Evolutionary conservation across 1,140 invertebrate genomes (phyloP).

Genomic region (Pemphigus obesinymphae): DNA sequence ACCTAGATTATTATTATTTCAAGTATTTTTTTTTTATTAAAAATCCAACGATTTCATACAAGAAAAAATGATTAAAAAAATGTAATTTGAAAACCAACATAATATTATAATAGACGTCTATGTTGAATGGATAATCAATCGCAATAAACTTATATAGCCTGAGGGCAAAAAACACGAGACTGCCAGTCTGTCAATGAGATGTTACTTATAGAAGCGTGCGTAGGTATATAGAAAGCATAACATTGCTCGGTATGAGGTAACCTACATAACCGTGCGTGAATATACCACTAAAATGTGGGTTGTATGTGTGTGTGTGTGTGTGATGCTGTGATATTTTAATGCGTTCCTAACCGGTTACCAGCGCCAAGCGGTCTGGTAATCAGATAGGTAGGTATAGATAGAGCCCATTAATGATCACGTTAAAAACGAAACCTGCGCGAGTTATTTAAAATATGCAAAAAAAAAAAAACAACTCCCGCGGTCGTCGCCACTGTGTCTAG

Average conservation of each 20-base stretch:
- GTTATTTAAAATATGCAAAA: background rate
- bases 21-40: no score
- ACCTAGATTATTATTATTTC: no score
- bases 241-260: conserved; percentile 2
- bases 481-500: background rate
- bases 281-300: background rate
- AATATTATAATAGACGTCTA: no score
- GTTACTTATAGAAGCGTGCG: background rate
- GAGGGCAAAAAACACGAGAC: background rate
- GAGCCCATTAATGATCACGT: background rate
- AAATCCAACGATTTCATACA: no score
- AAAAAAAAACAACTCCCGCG: background rate
- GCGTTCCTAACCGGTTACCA: conserved; percentile 20
- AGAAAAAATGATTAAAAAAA: no score
- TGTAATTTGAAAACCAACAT: no score
- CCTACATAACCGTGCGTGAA: conserved; percentile 22
- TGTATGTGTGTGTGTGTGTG: background rate
- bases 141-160: background rate
- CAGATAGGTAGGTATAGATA: background rate
- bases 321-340: conserved; percentile 27
- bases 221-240: conserved; percentile 29
- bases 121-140: background rate
- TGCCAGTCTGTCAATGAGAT: conserved; percentile 1
- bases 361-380: conserved; percentile 37
- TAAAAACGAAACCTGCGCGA: conserved; percentile 6